Evolutionary conservation across 1,140 invertebrate species (phyloP).

Genomic region (Tetraneura akinire): DNA sequence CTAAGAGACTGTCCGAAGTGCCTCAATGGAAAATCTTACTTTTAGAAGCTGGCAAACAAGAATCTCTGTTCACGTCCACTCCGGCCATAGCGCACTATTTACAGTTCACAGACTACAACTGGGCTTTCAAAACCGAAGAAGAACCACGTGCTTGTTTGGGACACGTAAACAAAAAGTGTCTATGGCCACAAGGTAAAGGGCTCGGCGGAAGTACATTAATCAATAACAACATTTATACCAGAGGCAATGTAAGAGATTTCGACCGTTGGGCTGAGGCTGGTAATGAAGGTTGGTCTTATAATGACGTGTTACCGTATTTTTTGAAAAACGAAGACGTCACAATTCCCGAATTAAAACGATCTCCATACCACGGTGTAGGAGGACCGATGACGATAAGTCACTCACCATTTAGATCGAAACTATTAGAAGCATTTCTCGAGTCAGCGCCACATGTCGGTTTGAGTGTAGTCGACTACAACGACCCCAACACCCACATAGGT

Average conservation of each 20-base stretch:
- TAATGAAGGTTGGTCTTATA: constrained; percentile 65
- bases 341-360: constrained; percentile 57
- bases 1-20: constrained; percentile 63
- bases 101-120: constrained; percentile 66
- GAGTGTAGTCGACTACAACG: constrained; percentile 62
- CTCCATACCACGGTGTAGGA: constrained; percentile 58
- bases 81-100: constrained; percentile 58
- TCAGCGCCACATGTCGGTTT: constrained; percentile 63
- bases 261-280: constrained; percentile 74
- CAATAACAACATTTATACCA: constrained; percentile 86
- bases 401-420: constrained; percentile 53
- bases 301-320: constrained; percentile 68
- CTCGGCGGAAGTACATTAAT: constrained; percentile 77
- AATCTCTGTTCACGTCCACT: constrained; percentile 60
- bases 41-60: constrained; percentile 68
- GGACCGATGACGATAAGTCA: constrained; percentile 56
- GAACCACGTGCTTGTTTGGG: constrained; percentile 61
- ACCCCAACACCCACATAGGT: constrained; percentile 59
- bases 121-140: constrained; percentile 67
- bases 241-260: constrained; percentile 76
- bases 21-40: constrained; percentile 61
- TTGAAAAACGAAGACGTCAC: constrained; percentile 59
- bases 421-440: constrained; percentile 61
- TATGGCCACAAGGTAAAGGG: constrained; percentile 65
- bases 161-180: constrained; percentile 62